Evolutionary conservation across 2,797 vertebrate genomes (phyloP), one percentile per base, ranked within the genome.

Genomic region (Molothrus aeneus): DNA sequence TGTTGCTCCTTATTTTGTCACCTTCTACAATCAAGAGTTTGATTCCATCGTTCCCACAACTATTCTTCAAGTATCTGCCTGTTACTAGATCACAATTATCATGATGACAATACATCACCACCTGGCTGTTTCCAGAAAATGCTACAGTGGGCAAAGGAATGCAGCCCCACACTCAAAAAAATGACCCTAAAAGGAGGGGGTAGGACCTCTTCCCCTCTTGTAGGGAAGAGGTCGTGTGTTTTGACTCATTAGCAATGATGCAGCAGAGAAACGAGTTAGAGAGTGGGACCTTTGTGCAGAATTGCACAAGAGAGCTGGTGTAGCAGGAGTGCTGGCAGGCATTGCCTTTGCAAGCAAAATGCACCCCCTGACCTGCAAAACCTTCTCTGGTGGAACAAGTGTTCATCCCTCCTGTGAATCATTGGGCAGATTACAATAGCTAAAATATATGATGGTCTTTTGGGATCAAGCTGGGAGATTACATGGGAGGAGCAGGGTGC

Each of bases 241-340:
- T 86, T 90, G 95, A 92, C 47, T 92, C 93, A 86, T 80, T 65
- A 72, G 65, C 42, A 86, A 34, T 65, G 85, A 91, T 65, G 65
- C 42, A 69, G 80, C 45, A 60, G 51, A 88, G 91, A 90, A 96
- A 80, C 43, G 43, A 72, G 87, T 66, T 60, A 61, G 4, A 36
- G 75, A 86, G 87, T 0, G 0, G n/a, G 61, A 91, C 88, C 80
- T 93, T 78, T 66, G 56, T 5, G 54, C 77, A 79, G 80, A 25
- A 16, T 96, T 97, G 80, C 91, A 60, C 77, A 95, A 96, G 80
- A 71, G 66, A 91, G 87, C 63, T 70, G 90, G 88, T 82, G 73
- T 26, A 32, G 79, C 53, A 70, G 86, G 60, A 84, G 38, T 1
- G n/a, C 64, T 24, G 53, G 13, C 2, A 15, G 57, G 61, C 80